phyloP scores from a whole-genome alignment of 2,888 invertebrate genomes.

The Ceriagrion tenellum region DNA sequence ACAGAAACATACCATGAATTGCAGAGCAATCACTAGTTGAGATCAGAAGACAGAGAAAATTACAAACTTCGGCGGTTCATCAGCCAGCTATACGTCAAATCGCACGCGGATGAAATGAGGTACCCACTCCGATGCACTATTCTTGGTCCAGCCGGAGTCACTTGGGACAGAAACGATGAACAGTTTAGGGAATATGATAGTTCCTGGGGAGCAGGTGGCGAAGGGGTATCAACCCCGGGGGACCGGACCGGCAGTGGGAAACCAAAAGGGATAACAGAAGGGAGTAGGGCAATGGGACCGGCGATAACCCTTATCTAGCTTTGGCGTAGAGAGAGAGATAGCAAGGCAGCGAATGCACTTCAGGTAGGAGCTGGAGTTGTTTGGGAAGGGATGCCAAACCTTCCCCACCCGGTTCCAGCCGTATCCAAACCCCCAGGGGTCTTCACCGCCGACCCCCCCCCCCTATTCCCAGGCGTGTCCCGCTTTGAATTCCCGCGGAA shows the following conservation, averaged over 20 bases:
- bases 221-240: not conserved
- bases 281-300: not conserved
- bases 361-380: not conserved
- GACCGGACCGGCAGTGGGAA: not conserved
- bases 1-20: too few relatives aligned
- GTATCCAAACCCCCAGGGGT: too few relatives aligned
- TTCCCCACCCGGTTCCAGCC: not conserved
- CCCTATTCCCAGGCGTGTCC: not conserved
- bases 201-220: not conserved
- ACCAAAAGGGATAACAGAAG: not conserved
- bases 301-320: not conserved
- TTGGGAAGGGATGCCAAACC: not conserved
- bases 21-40: too few relatives aligned
- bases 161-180: not conserved
- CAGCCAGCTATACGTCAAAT: too few relatives aligned
- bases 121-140: not conserved
- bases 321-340: not conserved
- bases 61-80: too few relatives aligned
- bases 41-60: too few relatives aligned
- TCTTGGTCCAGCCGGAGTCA: not conserved
- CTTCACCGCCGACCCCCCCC: not conserved
- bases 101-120: not conserved
- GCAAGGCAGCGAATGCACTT: not conserved
- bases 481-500: slow-evolving; percentile 3
- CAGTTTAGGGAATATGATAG: not conserved